phyloP scores from a whole-genome alignment of 2,888 invertebrate genomes.

The Brachyopa scutellaris region DNA sequence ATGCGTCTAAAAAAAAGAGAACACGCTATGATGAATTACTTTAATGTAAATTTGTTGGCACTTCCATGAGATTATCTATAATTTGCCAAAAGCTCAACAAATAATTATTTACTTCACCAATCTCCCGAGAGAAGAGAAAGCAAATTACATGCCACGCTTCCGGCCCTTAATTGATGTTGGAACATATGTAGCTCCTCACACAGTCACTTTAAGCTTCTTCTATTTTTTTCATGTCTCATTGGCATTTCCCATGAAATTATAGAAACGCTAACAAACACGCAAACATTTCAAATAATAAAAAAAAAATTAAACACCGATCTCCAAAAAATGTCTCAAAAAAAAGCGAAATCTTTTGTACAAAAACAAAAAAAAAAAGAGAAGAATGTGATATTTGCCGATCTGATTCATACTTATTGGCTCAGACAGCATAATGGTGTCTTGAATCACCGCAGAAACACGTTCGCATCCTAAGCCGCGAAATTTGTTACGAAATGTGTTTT shows the following conservation, averaged over 20 bases:
- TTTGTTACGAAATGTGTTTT: slow-evolving; percentile 11
- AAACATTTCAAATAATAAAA: neutral
- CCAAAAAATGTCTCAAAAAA: neutral
- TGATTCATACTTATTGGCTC: slow-evolving; percentile 16
- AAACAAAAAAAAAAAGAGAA: neutral
- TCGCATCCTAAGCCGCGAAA: neutral
- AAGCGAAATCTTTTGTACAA: neutral
- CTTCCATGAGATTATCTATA: slow-evolving; percentile 19
- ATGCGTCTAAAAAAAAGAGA: too few species aligned
- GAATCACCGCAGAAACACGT: slow-evolving; percentile 13
- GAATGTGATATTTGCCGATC: neutral
- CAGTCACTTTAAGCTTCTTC: neutral
- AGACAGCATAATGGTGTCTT: slow-evolving; percentile 5
- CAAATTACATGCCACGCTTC: slow-evolving; percentile 40
- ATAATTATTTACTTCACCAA: neutral
- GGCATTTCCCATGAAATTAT: slow-evolving; percentile 27
- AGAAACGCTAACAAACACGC: slow-evolving; percentile 15
- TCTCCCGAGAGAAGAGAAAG: neutral
- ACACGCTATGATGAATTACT: slow-evolving; percentile 41
- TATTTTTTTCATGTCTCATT: neutral
- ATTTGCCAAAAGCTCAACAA: neutral
- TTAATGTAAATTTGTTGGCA: slow-evolving; percentile 11
- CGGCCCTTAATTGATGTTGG: slow-evolving; percentile 45
- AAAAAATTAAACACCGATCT: neutral
- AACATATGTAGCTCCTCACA: neutral